A percentile compares a stretch with the other conserved stretches of the same genome.
phyloP scores from a whole-genome alignment of 2,888 invertebrate species.

The Nasonia oneida region DNA sequence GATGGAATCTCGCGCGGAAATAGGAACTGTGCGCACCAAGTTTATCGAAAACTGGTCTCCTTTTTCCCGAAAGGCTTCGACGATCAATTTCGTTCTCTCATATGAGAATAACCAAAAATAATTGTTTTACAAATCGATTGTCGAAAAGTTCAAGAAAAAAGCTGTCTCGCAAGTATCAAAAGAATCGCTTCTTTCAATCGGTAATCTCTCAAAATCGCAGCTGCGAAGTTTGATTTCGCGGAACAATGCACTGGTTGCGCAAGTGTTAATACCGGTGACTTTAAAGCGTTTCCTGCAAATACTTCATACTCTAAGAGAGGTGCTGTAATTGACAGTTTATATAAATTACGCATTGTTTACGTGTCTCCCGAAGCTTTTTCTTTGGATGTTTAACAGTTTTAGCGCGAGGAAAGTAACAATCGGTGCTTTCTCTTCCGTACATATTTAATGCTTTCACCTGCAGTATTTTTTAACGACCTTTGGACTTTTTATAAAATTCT shows the following conservation, averaged over 20 bases:
- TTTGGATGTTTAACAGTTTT: neutral
- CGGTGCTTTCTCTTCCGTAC: conserved; percentile 26
- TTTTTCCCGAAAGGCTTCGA: too few species aligned
- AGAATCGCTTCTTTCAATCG: too few species aligned
- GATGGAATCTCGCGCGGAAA: neutral
- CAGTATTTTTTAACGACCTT: conserved; percentile 11
- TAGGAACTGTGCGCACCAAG: neutral
- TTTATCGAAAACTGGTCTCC: too few species aligned
- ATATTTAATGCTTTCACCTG: conserved; percentile 2
- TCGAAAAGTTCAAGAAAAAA: too few species aligned
- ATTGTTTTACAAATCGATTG: too few species aligned
- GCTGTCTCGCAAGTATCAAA: too few species aligned
- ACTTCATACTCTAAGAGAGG: neutral
- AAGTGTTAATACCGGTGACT: neutral
- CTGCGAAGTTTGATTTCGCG: neutral
- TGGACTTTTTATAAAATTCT: conserved; percentile 1
- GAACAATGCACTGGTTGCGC: conserved; percentile 13
- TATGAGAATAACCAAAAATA: too few species aligned
- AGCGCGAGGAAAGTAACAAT: conserved; percentile 24
- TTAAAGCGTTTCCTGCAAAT: neutral
- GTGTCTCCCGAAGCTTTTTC: neutral
- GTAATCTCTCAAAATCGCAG: neutral
- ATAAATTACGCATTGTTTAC: conserved; percentile 40
- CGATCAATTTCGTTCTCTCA: too few species aligned
- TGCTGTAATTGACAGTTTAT: conserved; percentile 37